Base-by-base conservation (phyloP, 2,888 invertebrate genomes). In the Tetanocera ferruginea region DNA sequence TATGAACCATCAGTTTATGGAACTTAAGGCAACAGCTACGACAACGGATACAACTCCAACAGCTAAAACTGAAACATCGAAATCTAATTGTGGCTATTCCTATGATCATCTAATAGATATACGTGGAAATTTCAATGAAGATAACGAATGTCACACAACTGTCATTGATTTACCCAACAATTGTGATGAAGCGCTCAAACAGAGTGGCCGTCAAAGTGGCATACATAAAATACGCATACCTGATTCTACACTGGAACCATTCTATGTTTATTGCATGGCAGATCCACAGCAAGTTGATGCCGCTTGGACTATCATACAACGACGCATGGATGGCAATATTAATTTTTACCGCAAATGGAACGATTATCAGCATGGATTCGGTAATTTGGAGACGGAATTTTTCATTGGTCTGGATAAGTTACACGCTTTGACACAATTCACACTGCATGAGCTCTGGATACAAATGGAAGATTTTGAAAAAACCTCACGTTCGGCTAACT, bases 251-350 rank as follows among this genome's bases (percentile, higher is more conserved):
- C 19, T 60, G 57, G 57, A 14, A 11, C 3, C 64, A 0, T 64
- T 64, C 64, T 64, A 31, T 31, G 64, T 64, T 31, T 31, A 64
- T 25, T 64, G 64, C 64, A 2, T n/a, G 31, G 31, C 31, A 31
- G 64, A 64, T 31, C 57, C 57, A 9, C 4, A 60, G 57, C n/a
- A 64, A 3, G 64, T 92, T 0, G 93, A 93, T 19, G 55, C 17
- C 0, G 93, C 93, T 5, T 94, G 94, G 94, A 93, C 93, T 77
- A 92, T 92, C 91, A 92, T n/a, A 90, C 93, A 93, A 85, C 92
- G 92, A 81, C 90, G 93, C 23, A 91, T 90, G 80, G 92, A 93
- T 79, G 93, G 93, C 0, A 88, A 90, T 0, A 91, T 93, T 93
- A 93, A 25, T 6, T 73, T 73, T 31, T 25, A 43, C 14, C 73